Conservation (phyloP, 2,113 vertebrate species). For the Oreotrochilus melanogaster region DNA sequence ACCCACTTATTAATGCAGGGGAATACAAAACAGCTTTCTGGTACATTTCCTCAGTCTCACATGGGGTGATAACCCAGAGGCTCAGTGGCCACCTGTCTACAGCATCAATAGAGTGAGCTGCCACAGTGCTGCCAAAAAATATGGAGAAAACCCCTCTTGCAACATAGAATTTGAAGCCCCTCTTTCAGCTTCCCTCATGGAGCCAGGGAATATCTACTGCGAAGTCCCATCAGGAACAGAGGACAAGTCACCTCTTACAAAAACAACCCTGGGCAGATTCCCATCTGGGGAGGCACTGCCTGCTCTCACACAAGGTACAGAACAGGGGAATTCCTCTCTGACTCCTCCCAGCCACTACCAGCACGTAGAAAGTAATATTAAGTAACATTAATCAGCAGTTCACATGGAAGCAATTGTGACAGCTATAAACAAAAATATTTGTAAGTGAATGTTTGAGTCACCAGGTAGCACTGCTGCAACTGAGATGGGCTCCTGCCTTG, state of each 20-base stretch:
- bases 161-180: neutral
- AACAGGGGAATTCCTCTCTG: neutral
- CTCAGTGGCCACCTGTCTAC: neutral
- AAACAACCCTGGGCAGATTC: neutral
- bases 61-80: neutral
- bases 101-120: accelerated
- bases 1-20: neutral
- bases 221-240: neutral
- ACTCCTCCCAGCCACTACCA: neutral
- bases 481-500: neutral
- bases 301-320: neutral
- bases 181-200: neutral
- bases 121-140: accelerated
- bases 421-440: slow-evolving; percentile 35
- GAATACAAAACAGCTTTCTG: neutral
- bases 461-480: neutral
- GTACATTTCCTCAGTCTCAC: neutral
- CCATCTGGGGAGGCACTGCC: neutral
- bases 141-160: neutral
- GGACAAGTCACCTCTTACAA: neutral
- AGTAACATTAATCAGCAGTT: neutral
- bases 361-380: neutral
- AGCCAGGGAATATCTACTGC: neutral
- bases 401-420: neutral
- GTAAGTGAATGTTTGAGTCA: neutral